A percentile compares a stretch with the other conserved stretches of the same genome.
Conservation (phyloP, 2,888 invertebrate species). For the Nebria brevicollis region DNA sequence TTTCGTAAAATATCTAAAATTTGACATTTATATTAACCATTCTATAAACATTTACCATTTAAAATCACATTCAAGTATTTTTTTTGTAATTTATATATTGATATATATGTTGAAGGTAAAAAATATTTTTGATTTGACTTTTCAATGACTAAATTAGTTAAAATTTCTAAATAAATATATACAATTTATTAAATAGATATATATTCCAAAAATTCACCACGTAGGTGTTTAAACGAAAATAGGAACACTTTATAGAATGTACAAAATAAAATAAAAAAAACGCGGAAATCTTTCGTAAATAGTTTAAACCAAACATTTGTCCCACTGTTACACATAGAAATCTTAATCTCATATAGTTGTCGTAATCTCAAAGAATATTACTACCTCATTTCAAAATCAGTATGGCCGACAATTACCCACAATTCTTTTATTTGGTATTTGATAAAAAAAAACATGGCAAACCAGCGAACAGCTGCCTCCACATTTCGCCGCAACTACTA, state of each 20-base stretch:
- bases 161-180: conserved; percentile 25
- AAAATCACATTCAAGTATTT: conserved; percentile 39
- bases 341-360: neutral
- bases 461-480: neutral
- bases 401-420: neutral
- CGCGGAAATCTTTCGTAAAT: neutral
- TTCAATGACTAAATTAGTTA: neutral
- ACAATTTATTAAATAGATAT: conserved; percentile 32
- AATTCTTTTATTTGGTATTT: neutral
- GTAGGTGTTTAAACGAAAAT: conserved; percentile 19
- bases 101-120: conserved; percentile 43
- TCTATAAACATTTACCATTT: conserved; percentile 40
- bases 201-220: conserved; percentile 14
- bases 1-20: conserved; percentile 12
- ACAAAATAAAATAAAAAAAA: conserved; percentile 27
- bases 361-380: neutral
- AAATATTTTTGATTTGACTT: conserved; percentile 15
- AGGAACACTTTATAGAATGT: conserved; percentile 33
- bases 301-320: neutral
- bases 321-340: neutral
- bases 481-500: neutral
- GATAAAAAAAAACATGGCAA: neutral
- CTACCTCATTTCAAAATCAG: neutral
- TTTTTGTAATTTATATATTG: neutral
- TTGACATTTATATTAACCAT: conserved; percentile 34